Evolutionary conservation across 2,113 vertebrate species (phyloP), one percentile per base, ranked within the genome.

Genomic region (Saimiri boliviensis): DNA sequence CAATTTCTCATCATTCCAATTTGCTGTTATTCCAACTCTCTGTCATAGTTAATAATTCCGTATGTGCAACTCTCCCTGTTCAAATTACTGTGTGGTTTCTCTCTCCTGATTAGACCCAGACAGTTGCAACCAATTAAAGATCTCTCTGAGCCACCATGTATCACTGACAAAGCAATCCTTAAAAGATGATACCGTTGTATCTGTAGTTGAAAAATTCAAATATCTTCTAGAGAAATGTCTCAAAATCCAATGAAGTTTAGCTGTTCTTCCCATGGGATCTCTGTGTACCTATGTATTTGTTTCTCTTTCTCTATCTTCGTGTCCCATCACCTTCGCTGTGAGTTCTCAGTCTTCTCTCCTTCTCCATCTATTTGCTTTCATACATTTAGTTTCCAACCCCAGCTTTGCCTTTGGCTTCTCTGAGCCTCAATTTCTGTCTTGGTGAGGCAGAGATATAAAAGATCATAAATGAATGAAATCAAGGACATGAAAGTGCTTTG

Each of bases 391-490:
- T 74, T 93, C 16, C 68, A 92, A 79, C 89, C 23, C 60, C 17
- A 60, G 20, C 11, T 60, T 95, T 91, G 20, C 40, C 84, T 86
- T 93, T 95, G 79, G 74, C 27, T 13, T 89, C 66, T 27, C 6
- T 95, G 23, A 37, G 6, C 93, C 20, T 95, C 76, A 76, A 1
- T 89, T 89, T 94, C 83, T 42, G 81, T 95, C 35, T 89, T 77
- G n/a, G 14, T 79, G 30, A 92, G 21, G n/a, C 71, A 90, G 54
- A 95, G 30, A 66, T 95, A 70, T 79, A 73, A 84, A 96, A 95
- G 42, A 94, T 89, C 17, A 47, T 58, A 74, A 68, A 91, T 89
- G 79, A 96, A 92, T 86, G 45, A 93, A 86, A 91, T 91, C 21
- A 77, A 25, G 45, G 21, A 52, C 66, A 82, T 40, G n/a, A 89